These are phyloP conservation scores for Cyanistes caeruleus DNA, from an alignment of 2,113 vertebrate genomes.

Conservation along the genomic window DNA sequence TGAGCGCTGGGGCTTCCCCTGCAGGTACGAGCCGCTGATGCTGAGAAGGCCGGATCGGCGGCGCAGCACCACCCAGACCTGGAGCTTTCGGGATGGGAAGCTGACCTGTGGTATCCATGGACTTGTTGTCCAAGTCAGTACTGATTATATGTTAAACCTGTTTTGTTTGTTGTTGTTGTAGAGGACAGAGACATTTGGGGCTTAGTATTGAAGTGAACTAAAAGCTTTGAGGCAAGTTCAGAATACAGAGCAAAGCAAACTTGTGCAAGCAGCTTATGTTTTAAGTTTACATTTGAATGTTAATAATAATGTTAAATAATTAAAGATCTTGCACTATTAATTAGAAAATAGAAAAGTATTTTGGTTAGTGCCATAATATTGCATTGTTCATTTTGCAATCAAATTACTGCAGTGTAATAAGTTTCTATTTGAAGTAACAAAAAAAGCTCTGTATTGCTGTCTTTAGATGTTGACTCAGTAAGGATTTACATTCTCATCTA, in stretches of 20 bases:
- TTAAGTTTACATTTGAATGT: not conserved
- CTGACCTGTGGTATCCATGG: constrained; percentile 90
- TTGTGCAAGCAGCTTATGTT: not conserved
- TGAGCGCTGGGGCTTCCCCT: not conserved
- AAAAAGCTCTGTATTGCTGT: not conserved
- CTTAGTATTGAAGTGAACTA: not conserved
- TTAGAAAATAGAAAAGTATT: not conserved
- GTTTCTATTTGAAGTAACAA: not conserved
- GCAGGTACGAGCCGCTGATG: constrained; percentile 93
- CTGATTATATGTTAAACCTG: accelerated
- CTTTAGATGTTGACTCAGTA: not conserved
- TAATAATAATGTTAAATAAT: not conserved
- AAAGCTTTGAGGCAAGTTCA: not conserved
- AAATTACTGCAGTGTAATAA: not conserved
- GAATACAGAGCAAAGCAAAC: not conserved
- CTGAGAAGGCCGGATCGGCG: constrained; percentile 87
- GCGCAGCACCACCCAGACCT: constrained; percentile 93
- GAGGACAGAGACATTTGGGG: not conserved
- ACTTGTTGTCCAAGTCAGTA: constrained; percentile 89
- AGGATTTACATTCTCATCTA: not conserved
- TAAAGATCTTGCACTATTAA: not conserved
- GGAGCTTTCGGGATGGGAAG: constrained; percentile 90
- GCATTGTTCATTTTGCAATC: not conserved
- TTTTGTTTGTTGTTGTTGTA: not conserved
- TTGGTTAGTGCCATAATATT: not conserved